Base-by-base conservation (phyloP, 1,140 invertebrate genomes). In the Calycopis cecrops region DNA sequence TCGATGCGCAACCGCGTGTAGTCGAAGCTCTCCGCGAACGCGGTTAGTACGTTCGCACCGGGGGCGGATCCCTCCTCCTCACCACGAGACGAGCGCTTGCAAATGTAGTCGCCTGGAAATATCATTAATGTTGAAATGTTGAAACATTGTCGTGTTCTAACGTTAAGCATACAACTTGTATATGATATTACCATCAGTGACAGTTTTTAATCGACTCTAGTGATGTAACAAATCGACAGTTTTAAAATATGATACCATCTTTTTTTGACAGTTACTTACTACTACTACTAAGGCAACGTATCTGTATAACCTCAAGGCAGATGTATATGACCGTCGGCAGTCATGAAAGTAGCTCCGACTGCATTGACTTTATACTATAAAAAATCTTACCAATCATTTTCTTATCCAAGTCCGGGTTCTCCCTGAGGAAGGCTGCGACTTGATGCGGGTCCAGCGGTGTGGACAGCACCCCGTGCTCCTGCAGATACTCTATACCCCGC, bases 391-490 rank as follows among this genome's bases (percentile, higher is more conserved):
- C 98, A 75, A 99, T 98, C 90, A 96, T 96, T 87, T 96, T 98
- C 77, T 99, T 99, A 78, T 99, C 97, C 11, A 99, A 87, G 35
- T 93, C 92, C 0, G 97, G 96, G 89, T 99, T 99, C 75, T 99
- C 96, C 63, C 95, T 91, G 1, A 99, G 88, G 84, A 99, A 97
- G 38, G 91, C 87, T 0, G 94, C 96, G 4, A 99, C 92, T 87
- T 98, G 94, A 59, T 92, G 89, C 0, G 96, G 92, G 88, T 98
- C 94, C 0, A 96, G 76, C 10, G 93, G 93, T 10, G 91, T 89
- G 38, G 92, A 90, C 0, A 99, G 79, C 18, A 99, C 89, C 9
- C 94, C 94, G 69, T 99, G 94, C 67, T 99, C 97, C 76, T 96
- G 93, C 4, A 99, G 89, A 85, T 96, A 99, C 57, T 94, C 92